Conservation (phyloP, 2,888 invertebrate genomes). For the Rhopalosiphum nymphaeae region DNA sequence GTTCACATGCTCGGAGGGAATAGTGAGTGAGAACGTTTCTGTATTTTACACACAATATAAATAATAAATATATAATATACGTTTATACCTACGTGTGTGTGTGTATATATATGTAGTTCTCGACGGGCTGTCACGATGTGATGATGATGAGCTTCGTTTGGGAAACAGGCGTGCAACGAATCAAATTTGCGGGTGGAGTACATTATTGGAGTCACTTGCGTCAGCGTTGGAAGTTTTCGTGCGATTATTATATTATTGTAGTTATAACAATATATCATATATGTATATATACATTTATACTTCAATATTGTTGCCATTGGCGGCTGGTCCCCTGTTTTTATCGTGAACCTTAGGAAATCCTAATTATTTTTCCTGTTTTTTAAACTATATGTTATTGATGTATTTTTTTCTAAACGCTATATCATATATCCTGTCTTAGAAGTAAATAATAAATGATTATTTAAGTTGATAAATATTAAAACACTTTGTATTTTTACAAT, state of each 20-base stretch:
- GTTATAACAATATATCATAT: not conserved
- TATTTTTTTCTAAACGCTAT: not conserved
- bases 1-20: not conserved
- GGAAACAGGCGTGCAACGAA: constrained; percentile 45
- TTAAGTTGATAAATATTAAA: not conserved
- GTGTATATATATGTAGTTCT: not conserved
- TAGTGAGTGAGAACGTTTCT: not conserved
- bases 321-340: not conserved
- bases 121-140: not conserved
- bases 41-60: not conserved
- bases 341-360: not conserved
- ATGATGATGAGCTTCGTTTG: constrained; percentile 55
- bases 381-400: not conserved
- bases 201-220: not conserved
- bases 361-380: not conserved
- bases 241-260: constrained; percentile 11
- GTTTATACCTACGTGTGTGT: not conserved
- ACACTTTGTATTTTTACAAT: not conserved
- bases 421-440: not conserved
- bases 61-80: not conserved
- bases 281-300: not conserved
- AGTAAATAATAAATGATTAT: not conserved
- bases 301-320: not conserved
- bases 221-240: not conserved
- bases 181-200: constrained; percentile 11